Evolutionary conservation across 2,888 invertebrate genomes (phyloP).

Genomic region (Tipula lateralis): DNA sequence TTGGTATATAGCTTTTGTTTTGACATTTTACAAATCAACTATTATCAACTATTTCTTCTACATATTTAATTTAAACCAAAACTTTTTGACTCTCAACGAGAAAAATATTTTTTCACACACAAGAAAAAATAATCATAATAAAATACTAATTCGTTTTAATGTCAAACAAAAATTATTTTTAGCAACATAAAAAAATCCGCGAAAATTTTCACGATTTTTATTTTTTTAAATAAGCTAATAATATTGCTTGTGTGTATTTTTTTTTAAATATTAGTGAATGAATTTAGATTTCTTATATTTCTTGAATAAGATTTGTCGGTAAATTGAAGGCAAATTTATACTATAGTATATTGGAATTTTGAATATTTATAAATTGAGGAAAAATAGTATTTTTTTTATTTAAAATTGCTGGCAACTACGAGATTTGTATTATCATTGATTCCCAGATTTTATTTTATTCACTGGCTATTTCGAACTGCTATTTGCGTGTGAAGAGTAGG

Average conservation of each 20-base stretch:
- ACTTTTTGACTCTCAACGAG: not conserved
- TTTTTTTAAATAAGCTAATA: not conserved
- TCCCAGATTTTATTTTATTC: not conserved
- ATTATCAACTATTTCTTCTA: no score
- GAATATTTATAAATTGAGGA: not conserved
- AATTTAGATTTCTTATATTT: not conserved
- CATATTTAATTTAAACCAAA: not conserved
- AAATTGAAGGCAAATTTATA: not conserved
- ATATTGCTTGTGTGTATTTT: not conserved
- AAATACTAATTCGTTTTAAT: not conserved
- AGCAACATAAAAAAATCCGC: not conserved
- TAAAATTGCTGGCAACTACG: not conserved
- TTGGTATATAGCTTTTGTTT: no score
- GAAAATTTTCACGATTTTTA: not conserved
- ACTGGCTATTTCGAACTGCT: not conserved
- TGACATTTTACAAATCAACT: no score
- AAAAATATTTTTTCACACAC: not conserved
- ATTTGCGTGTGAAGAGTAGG: not conserved
- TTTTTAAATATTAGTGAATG: not conserved
- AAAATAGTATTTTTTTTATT: not conserved
- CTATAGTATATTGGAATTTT: not conserved
- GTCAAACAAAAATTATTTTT: not conserved
- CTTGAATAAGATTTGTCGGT: not conserved
- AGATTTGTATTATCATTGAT: not conserved
- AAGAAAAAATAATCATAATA: not conserved